Evolutionary conservation across 2,888 invertebrate genomes (phyloP).

Genomic region (Zygaena filipendulae): DNA sequence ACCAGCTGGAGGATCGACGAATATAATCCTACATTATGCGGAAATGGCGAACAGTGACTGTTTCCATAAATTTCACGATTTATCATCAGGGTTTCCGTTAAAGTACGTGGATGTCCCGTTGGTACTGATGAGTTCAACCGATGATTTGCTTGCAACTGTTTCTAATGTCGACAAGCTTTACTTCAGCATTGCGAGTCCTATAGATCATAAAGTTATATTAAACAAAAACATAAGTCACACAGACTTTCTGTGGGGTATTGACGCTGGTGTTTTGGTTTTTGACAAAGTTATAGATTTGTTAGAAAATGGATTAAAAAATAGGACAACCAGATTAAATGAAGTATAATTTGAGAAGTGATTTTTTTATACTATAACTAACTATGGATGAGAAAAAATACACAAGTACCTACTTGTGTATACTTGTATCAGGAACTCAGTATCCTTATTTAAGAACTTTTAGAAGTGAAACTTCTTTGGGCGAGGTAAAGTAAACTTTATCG

Average conservation of each 20-base stretch:
- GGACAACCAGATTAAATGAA: conserved; percentile 14
- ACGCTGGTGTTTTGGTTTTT: conserved; percentile 28
- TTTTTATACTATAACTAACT: no score
- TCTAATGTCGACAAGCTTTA: conserved; percentile 33
- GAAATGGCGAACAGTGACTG: conserved; percentile 31
- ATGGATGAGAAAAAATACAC: no score
- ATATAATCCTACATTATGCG: conserved; percentile 42
- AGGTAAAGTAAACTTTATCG: no score
- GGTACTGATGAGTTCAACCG: conserved; percentile 34
- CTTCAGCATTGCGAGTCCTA: conserved; percentile 30
- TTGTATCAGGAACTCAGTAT: no score
- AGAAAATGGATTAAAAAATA: conserved; percentile 19
- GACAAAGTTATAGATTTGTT: conserved; percentile 31
- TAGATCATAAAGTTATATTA: conserved; percentile 36
- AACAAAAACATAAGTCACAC: conserved; percentile 33
- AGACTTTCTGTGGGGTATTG: conserved; percentile 38
- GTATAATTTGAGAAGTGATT: no score
- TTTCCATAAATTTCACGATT: conserved; percentile 32
- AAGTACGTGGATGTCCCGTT: conserved; percentile 30
- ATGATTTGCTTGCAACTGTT: conserved; percentile 34
- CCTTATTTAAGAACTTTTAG: no score
- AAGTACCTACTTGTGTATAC: no score
- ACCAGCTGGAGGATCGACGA: conserved; percentile 41
- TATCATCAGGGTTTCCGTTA: conserved; percentile 24
- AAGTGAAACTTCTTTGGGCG: no score